These are phyloP conservation scores for Rhagoletis pomonella DNA, from an alignment of 1,140 invertebrate species.

Conservation along the genomic window DNA sequence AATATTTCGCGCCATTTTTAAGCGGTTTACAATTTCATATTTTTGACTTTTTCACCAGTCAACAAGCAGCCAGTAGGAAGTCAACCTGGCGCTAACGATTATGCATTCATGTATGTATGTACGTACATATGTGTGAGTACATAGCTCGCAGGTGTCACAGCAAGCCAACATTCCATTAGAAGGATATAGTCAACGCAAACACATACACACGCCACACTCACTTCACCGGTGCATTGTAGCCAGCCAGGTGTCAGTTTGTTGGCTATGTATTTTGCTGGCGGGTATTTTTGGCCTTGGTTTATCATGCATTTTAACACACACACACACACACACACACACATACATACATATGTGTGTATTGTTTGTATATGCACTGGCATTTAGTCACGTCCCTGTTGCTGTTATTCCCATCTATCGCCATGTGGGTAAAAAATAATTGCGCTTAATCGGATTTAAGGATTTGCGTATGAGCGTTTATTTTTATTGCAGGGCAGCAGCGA, in stretches of 20 bases:
- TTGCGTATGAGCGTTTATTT: slow-evolving; percentile 47
- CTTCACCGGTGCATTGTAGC: neutral
- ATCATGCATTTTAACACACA: no score
- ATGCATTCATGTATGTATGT: neutral
- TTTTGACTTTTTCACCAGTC: neutral
- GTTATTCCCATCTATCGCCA: neutral
- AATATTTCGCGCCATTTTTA: slow-evolving; percentile 50
- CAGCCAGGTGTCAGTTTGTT: slow-evolving; percentile 10
- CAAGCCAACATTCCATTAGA: slow-evolving; percentile 9
- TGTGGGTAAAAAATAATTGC: slow-evolving; percentile 54
- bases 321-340: no score
- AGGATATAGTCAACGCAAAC: neutral
- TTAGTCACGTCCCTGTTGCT: no score
- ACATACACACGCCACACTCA: neutral
- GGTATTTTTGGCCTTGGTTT: no score
- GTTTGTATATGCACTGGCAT: no score
- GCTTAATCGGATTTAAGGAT: slow-evolving; percentile 54
- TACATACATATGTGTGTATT: neutral
- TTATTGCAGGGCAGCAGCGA: neutral
- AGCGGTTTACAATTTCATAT: slow-evolving; percentile 48
- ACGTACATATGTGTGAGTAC: neutral
- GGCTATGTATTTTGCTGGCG: neutral
- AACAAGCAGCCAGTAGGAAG: neutral
- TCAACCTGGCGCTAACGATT: neutral
- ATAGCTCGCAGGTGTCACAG: slow-evolving; percentile 11